Base-by-base conservation (phyloP, 2,113 vertebrate species). In the Python bivittatus region DNA sequence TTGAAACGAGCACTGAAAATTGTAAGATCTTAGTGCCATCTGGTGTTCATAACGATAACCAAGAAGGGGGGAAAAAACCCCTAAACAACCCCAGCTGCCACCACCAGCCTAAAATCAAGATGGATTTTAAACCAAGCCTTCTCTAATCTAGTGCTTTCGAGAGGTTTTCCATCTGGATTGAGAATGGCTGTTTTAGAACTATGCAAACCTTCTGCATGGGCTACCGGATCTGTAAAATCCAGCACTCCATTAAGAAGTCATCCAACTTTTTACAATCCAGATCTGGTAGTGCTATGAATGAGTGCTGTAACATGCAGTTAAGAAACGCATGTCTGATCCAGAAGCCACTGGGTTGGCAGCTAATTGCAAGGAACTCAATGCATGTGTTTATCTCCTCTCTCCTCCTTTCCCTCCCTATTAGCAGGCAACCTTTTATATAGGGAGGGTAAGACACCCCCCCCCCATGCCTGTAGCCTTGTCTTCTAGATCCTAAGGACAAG, bases 1-100 rank as follows among this genome's bases (percentile, higher is more conserved):
- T 4, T n/a, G 6, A 85, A 91, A 44, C 7, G 6, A 29, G 17
- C 72, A 79, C 20, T 83, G 13, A 54, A 83, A 89, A 89, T 48
- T 33, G 42, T 48, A 72, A 90, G 93, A 53, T 90, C 33, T 44
- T 90, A 92, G 90, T 58, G 96, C 96, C 96, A 92, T 93, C 96
- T 96, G 94, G 12, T 92, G 96, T 91, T 83, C 48, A 0, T 8
- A 44, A 56, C 23, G 0, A 64, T 11, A 88, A 84, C 85, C 83
- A 17, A 53, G 56, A 27, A 54, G 11, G 10, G 42, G 22, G 9
- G 22, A 20, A 23, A 54, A 86, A 64, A n/a, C 23, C 53, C 25
- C 27, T 25, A 52, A 20, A 10, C 48, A 68, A 17, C 52, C 52
- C n/a, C 20, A 48, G 27, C 29, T 23, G 20, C n/a, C 38, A 13